These are phyloP conservation scores for Anolis sagrei DNA, from an alignment of 2,113 vertebrate genomes.

Conservation along the genomic window DNA sequence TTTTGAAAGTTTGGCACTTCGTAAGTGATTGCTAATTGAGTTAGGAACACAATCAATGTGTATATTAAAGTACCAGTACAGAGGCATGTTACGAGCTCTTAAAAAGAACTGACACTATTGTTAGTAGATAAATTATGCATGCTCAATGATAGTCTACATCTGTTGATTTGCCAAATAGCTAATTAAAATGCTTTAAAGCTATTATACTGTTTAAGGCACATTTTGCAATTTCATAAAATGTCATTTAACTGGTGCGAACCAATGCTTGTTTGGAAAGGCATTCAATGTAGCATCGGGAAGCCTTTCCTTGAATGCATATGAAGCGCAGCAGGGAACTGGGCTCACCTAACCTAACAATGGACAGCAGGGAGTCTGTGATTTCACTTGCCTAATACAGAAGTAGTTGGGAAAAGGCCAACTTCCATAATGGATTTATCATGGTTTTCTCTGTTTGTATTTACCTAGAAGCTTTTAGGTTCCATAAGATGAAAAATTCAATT, in stretches of 20 bases:
- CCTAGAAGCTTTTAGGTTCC: constrained; percentile 5
- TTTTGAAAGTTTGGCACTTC: constrained; percentile 46
- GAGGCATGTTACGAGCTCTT: constrained; percentile 45
- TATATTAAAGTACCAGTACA: constrained; percentile 51
- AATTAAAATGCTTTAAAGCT: constrained; percentile 72
- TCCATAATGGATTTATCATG: neutral
- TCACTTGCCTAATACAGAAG: constrained; percentile 21
- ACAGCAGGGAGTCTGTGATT: constrained; percentile 10
- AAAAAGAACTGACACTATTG: constrained; percentile 58
- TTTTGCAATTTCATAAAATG: constrained; percentile 70
- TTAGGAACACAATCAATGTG: constrained; percentile 41
- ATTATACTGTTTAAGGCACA: constrained; percentile 68
- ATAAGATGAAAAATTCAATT: constrained; percentile 40
- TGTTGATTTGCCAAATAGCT: constrained; percentile 70
- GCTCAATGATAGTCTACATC: constrained; percentile 55
- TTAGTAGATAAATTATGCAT: constrained; percentile 72
- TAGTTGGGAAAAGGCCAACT: neutral
- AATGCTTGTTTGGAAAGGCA: constrained; percentile 57
- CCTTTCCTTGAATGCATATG: constrained; percentile 47
- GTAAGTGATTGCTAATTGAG: constrained; percentile 38
- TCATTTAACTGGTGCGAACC: constrained; percentile 64
- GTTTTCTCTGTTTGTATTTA: constrained; percentile 36
- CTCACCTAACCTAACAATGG: constrained; percentile 29
- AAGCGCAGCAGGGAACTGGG: neutral
- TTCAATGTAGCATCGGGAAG: constrained; percentile 38